phyloP scores from a whole-genome alignment of 2,113 vertebrate species.

The Epinephelus lanceolatus region DNA sequence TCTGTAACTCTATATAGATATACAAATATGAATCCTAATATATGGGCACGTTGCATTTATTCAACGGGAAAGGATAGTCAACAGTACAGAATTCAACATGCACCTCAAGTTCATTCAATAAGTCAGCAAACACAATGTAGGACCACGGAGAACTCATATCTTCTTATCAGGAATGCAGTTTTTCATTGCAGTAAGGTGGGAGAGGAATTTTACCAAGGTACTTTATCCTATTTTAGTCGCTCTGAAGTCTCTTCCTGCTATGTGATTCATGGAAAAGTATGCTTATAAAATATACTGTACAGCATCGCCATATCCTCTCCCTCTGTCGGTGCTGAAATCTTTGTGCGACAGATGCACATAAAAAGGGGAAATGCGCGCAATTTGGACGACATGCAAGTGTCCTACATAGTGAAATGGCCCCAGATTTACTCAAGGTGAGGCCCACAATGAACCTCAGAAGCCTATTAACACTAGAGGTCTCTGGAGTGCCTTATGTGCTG shows the following conservation, averaged over 20 bases:
- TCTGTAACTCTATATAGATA: slow-evolving; percentile 82
- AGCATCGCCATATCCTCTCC: slow-evolving; percentile 2
- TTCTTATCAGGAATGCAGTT: slow-evolving; percentile 74
- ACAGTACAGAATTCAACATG: slow-evolving; percentile 64
- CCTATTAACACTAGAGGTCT: slow-evolving; percentile 84
- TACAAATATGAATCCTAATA: slow-evolving; percentile 83
- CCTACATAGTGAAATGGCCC: slow-evolving; percentile 74
- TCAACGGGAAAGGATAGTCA: slow-evolving; percentile 62
- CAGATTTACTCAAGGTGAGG: slow-evolving; percentile 79
- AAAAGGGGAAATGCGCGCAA: not conserved
- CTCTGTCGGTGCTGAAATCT: slow-evolving; percentile 10
- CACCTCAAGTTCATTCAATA: slow-evolving; percentile 80
- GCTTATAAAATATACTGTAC: slow-evolving; percentile 47
- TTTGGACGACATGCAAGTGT: slow-evolving; percentile 52
- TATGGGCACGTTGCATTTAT: slow-evolving; percentile 70
- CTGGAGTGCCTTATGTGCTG: slow-evolving; percentile 73
- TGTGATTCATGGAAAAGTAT: slow-evolving; percentile 72
- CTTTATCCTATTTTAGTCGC: slow-evolving; percentile 75
- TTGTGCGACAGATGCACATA: not conserved
- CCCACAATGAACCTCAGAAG: slow-evolving; percentile 78
- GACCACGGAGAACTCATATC: slow-evolving; percentile 69
- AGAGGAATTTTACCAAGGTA: slow-evolving; percentile 69
- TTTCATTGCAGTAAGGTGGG: slow-evolving; percentile 74
- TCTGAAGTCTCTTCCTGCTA: slow-evolving; percentile 69
- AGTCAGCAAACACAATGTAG: slow-evolving; percentile 75